Evolutionary conservation across 2,113 vertebrate genomes (phyloP).

Genomic region (Notothenia rossii): DNA sequence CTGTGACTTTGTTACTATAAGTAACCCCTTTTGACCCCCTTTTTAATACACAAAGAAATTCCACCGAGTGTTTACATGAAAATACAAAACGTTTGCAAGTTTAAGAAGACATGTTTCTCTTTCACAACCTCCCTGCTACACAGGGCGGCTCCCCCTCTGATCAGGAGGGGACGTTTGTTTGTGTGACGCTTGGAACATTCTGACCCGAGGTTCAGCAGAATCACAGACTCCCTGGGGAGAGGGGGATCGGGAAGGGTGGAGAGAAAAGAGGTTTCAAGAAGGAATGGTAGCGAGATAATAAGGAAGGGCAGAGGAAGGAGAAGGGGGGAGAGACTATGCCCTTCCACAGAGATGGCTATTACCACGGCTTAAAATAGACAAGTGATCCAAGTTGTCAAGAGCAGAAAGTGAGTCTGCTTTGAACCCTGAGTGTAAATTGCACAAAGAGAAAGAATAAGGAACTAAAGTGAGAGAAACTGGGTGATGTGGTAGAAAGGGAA

Average conservation of each 20-base stretch:
- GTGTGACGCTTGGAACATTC: conserved; percentile 77
- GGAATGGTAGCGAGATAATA: conserved; percentile 54
- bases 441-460: conserved; percentile 3
- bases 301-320: conserved; percentile 11
- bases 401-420: conserved; percentile 37
- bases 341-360: conserved; percentile 30
- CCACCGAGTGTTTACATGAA: background rate
- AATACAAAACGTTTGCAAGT: background rate
- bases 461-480: background rate
- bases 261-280: conserved; percentile 34
- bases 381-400: conserved; percentile 46
- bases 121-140: background rate
- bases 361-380: conserved; percentile 53
- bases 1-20: background rate
- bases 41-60: background rate
- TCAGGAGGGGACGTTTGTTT: conserved; percentile 48
- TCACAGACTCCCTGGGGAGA: conserved; percentile 73
- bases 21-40: background rate
- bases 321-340: background rate
- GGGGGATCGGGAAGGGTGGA: conserved; percentile 23
- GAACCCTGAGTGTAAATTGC: conserved; percentile 21
- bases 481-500: conserved; percentile 37
- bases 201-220: conserved; percentile 72
- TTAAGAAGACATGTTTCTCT: conserved; percentile 1
- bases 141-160: conserved; percentile 29